A percentile compares a stretch with the other conserved stretches of the same genome.
Evolutionary conservation across 2,113 vertebrate species (phyloP).

Genomic region (Microtus montanus): DNA sequence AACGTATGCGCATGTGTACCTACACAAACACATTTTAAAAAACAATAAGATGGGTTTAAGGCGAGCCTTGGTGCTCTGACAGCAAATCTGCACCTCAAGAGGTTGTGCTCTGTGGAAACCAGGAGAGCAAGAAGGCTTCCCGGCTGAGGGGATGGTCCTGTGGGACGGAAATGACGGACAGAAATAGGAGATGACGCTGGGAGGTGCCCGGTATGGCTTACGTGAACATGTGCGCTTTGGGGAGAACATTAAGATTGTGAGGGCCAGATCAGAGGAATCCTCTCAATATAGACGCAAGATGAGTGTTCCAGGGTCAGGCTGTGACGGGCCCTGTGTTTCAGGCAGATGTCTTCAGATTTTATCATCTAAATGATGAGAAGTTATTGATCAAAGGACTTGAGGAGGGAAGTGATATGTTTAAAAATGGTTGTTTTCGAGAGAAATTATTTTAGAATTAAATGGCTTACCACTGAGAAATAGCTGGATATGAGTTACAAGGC

Average conservation of each 20-base stretch:
- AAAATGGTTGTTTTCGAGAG: background rate
- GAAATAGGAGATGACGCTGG: background rate
- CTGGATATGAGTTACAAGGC: background rate
- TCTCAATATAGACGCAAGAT: background rate
- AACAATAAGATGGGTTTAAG: background rate
- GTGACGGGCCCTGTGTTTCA: background rate
- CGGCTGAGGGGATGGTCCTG: background rate
- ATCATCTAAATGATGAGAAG: background rate
- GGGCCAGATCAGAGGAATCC: background rate
- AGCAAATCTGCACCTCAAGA: background rate
- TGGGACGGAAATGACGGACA: no score
- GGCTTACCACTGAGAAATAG: background rate
- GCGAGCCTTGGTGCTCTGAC: background rate
- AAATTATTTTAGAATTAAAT: constrained; percentile 4
- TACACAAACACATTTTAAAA: background rate
- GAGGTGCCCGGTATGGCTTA: background rate
- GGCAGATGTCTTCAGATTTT: background rate
- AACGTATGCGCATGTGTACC: no score
- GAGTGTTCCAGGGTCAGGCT: background rate
- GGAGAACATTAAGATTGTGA: background rate
- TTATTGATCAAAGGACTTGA: background rate
- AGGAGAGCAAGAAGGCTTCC: background rate
- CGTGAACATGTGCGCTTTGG: background rate
- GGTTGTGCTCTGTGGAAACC: background rate
- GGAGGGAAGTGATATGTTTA: background rate